Conservation (phyloP, 1,140 invertebrate species). For the Pissodes strobi region DNA sequence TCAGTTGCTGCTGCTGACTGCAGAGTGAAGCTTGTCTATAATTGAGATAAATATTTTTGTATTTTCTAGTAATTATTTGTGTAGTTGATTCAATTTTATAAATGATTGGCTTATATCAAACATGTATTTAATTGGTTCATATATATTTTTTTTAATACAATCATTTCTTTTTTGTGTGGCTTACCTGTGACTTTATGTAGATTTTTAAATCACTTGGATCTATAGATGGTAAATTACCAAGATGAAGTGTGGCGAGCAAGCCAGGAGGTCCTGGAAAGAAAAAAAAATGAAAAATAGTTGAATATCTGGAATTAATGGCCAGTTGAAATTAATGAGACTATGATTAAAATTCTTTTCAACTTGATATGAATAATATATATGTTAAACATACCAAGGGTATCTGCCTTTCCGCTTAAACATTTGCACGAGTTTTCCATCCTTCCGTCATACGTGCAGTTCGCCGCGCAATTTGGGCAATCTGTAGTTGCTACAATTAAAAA, state of each 20-base stretch:
- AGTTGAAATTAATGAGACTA: slow-evolving; percentile 28
- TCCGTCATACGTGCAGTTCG: slow-evolving; percentile 49
- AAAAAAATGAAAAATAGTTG: too few relatives aligned
- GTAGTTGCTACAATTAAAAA: neutral
- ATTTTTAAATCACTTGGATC: slow-evolving; percentile 30
- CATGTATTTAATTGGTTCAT: too few relatives aligned
- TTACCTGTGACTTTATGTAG: slow-evolving; percentile 42
- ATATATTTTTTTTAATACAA: too few relatives aligned
- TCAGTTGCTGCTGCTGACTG: too few relatives aligned
- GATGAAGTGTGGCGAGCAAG: slow-evolving; percentile 52
- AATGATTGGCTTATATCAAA: too few relatives aligned
- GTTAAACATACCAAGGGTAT: slow-evolving; percentile 8
- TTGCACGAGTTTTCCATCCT: slow-evolving; percentile 48
- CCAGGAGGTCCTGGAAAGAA: slow-evolving; percentile 76
- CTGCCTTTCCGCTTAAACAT: slow-evolving; percentile 35
- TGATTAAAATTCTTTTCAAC: neutral
- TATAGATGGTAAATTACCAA: slow-evolving; percentile 41
- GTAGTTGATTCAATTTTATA: too few relatives aligned
- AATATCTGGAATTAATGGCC: too few relatives aligned
- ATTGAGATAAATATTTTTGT: too few relatives aligned
- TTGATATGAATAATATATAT: too few relatives aligned
- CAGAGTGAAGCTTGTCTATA: too few relatives aligned
- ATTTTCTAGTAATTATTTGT: too few relatives aligned
- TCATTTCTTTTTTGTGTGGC: too few relatives aligned
- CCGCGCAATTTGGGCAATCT: slow-evolving; percentile 43